These are phyloP conservation scores for Cossypha niveicapilla DNA, from an alignment of 2,797 vertebrate genomes.

Conservation along the genomic window DNA sequence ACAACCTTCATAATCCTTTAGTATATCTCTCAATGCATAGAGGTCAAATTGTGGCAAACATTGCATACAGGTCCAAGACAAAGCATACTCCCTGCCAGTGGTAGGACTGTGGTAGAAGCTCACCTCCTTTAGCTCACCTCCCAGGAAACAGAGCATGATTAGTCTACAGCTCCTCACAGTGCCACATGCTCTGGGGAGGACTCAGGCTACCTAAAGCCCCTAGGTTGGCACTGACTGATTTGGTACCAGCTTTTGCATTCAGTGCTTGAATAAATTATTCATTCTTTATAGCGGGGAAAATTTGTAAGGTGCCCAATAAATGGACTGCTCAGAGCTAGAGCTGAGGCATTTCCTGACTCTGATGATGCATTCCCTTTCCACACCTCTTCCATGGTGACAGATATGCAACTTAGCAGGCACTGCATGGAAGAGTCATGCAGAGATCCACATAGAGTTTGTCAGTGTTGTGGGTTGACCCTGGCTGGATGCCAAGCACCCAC, in stretches of 20 bases:
- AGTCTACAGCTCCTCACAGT: background rate
- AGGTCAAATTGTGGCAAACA: background rate
- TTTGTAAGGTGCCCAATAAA: background rate
- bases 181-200: background rate
- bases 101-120: background rate
- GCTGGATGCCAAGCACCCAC: background rate
- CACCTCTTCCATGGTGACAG: background rate
- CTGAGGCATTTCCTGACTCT: background rate
- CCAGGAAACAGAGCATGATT: background rate
- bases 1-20: background rate
- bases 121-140: background rate
- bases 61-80: background rate
- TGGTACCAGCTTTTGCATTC: background rate
- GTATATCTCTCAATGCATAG: background rate
- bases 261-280: background rate
- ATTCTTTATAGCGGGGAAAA: background rate
- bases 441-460: background rate
- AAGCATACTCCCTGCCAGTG: background rate
- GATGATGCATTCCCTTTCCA: background rate
- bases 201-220: background rate
- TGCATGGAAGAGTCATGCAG: background rate
- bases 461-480: background rate
- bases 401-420: background rate
- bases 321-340: background rate
- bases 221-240: background rate